Evolutionary conservation across 2,113 vertebrate genomes (phyloP).

Genomic region (Turnix velox): DNA sequence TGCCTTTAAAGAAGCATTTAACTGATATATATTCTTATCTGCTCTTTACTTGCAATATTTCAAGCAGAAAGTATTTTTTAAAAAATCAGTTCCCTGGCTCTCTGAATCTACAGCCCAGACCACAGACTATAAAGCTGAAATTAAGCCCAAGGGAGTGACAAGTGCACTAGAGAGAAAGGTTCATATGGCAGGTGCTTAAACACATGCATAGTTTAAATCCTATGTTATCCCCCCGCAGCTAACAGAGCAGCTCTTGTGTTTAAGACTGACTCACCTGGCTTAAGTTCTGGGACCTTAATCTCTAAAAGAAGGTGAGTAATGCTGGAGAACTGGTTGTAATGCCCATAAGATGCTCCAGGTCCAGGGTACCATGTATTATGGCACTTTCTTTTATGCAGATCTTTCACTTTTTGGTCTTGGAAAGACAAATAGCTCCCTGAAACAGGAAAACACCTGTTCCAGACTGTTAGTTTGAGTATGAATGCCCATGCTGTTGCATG

Average conservation of each 20-base stretch:
- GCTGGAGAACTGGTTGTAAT: background rate
- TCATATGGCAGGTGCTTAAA: background rate
- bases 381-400: background rate
- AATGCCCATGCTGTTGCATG: background rate
- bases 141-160: slow-evolving; percentile 40
- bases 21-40: slow-evolving; percentile 54
- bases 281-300: background rate
- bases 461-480: background rate
- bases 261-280: background rate
- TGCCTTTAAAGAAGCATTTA: slow-evolving; percentile 50
- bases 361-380: background rate
- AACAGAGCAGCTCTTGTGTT: background rate
- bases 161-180: slow-evolving; percentile 12
- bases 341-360: background rate
- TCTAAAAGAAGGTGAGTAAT: background rate
- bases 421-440: background rate
- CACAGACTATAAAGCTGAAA: slow-evolving; percentile 35
- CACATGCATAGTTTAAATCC: slow-evolving; percentile 33
- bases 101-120: slow-evolving; percentile 40
- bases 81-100: slow-evolving; percentile 12
- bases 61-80: slow-evolving; percentile 49
- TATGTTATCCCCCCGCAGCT: background rate
- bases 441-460: background rate
- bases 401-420: background rate
- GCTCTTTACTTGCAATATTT: slow-evolving; percentile 37